Conservation (phyloP, 2,888 invertebrate genomes). For the Erebia aethiops region DNA sequence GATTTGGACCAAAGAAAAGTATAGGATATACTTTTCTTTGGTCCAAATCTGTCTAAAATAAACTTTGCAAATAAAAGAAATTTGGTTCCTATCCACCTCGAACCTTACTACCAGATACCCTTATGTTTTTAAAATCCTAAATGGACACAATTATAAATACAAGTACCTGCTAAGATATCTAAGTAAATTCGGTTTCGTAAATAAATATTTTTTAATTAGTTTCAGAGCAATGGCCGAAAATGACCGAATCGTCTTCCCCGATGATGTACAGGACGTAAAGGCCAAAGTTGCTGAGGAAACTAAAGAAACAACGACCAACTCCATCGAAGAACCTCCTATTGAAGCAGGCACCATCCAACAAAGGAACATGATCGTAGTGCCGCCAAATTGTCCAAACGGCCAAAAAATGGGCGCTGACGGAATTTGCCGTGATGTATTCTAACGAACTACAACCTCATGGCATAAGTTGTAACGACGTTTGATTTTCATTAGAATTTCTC, state of each 20-base stretch:
- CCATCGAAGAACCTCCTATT: conserved; percentile 52
- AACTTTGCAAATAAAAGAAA: too few relatives aligned
- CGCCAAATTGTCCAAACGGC: conserved; percentile 52
- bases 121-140: too few relatives aligned
- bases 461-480: not conserved
- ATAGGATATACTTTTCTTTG: too few relatives aligned
- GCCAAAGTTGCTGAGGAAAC: conserved; percentile 41
- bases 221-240: conserved; percentile 63
- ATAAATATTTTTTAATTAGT: not conserved
- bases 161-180: too few relatives aligned
- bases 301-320: conserved; percentile 46
- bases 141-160: too few relatives aligned
- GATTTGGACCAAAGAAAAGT: too few relatives aligned
- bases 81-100: too few relatives aligned
- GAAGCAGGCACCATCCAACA: conserved; percentile 34
- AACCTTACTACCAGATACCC: too few relatives aligned
- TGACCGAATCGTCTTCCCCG: conserved; percentile 62
- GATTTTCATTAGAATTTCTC: not conserved
- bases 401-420: conserved; percentile 49
- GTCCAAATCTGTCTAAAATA: too few relatives aligned
- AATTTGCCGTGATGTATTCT: conserved; percentile 52
- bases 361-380: conserved; percentile 62
- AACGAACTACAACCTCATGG: conserved; percentile 20
- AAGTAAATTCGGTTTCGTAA: not conserved
- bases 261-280: conserved; percentile 62